These are phyloP conservation scores for Pipistrellus pipistrellus DNA, from an alignment of 2,797 vertebrate genomes.

Conservation along the genomic window DNA sequence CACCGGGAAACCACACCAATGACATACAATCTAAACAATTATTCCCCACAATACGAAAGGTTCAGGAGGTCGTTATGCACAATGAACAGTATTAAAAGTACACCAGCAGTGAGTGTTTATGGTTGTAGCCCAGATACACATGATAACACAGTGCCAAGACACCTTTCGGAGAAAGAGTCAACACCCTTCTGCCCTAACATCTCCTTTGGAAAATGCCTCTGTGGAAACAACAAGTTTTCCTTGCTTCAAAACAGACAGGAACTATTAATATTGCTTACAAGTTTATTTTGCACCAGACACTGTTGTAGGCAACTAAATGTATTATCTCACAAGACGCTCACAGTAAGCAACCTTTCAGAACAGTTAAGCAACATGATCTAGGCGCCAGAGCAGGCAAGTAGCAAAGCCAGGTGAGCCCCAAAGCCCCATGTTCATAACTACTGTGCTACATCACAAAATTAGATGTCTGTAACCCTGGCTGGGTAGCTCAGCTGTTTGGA, in stretches of 20 bases:
- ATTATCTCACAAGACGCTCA: not conserved
- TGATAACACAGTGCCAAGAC: not conserved
- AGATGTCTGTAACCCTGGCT: not conserved
- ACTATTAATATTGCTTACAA: slow-evolving; percentile 14
- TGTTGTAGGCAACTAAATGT: not conserved
- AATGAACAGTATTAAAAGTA: slow-evolving; percentile 22
- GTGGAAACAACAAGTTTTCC: not conserved
- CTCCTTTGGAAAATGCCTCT: slow-evolving; percentile 20
- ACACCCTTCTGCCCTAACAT: not conserved
- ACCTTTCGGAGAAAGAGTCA: not conserved
- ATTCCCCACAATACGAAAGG: not conserved
- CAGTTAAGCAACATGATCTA: not conserved
- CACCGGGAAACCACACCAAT: slow-evolving; percentile 30
- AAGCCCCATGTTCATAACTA: not conserved
- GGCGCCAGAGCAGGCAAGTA: not conserved
- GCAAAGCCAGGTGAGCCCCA: not conserved
- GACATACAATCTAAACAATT: not conserved
- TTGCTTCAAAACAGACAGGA: slow-evolving; percentile 1
- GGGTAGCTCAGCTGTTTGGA: not conserved
- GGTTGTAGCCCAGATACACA: not conserved
- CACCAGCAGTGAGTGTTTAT: not conserved
- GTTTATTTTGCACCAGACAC: slow-evolving; percentile 28
- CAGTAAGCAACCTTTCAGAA: not conserved
- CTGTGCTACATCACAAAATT: not conserved
- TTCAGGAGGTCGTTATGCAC: not conserved